Conservation (phyloP, 2,113 vertebrate species). For the Sebastes fasciatus region DNA sequence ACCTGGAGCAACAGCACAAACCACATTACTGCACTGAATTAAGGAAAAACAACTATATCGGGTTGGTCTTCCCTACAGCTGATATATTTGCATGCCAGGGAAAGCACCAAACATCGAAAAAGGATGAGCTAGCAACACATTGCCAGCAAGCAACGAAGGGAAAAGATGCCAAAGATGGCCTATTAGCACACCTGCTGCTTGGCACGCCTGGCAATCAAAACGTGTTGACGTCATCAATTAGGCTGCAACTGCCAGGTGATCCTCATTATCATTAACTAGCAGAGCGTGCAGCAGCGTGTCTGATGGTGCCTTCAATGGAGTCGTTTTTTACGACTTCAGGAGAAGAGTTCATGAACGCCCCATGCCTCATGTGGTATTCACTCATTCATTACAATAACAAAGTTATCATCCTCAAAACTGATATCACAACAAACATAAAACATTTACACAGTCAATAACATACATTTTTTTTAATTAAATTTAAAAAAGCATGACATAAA, state of each 20-base stretch:
- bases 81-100: not conserved
- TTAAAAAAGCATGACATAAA: no score
- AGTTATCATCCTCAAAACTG: no score
- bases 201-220: not conserved
- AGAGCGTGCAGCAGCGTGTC: not conserved
- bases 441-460: no score
- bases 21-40: conserved; percentile 18
- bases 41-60: not conserved
- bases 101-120: not conserved
- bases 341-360: no score
- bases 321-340: no score
- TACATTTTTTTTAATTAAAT: no score
- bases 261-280: not conserved
- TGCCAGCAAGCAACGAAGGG: no score
- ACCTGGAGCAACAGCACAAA: conserved; percentile 36
- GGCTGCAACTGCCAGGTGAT: conserved; percentile 6
- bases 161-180: no score
- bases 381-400: no score
- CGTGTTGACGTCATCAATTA: not conserved
- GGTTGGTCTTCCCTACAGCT: not conserved
- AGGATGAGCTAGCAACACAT: not conserved
- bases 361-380: no score
- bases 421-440: no score
- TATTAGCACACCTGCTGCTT: conserved; percentile 24
- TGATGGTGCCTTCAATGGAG: no score